Evolutionary conservation across 2,113 vertebrate genomes (phyloP).

Genomic region (Microcebus ravelobensis): DNA sequence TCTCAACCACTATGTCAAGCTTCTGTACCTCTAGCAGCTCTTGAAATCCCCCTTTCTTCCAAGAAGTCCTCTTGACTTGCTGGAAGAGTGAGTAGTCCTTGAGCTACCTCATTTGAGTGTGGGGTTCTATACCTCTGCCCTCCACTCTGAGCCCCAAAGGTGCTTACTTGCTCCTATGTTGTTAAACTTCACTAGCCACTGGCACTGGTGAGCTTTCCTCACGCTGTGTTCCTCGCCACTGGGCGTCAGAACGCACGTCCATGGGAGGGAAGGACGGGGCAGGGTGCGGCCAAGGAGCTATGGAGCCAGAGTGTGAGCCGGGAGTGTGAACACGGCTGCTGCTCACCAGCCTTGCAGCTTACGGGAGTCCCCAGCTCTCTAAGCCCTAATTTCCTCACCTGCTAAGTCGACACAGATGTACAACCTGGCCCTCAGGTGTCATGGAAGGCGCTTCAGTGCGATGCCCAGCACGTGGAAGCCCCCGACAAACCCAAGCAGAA

Average conservation of each 20-base stretch:
- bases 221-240: not conserved
- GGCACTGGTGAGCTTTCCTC: not conserved
- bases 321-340: not conserved
- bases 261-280: not conserved
- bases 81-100: not conserved
- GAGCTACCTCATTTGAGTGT: not conserved
- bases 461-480: not conserved
- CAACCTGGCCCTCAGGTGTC: not conserved
- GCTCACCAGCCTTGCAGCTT: not conserved
- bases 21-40: not conserved
- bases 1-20: not conserved
- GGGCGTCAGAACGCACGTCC: not conserved
- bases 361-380: not conserved
- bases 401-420: not conserved
- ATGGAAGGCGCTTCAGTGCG: not conserved
- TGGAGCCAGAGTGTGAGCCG: not conserved
- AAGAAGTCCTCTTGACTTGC: slow-evolving; percentile 45
- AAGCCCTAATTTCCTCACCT: not conserved
- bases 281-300: not conserved
- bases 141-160: not conserved
- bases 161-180: not conserved
- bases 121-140: not conserved
- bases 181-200: not conserved
- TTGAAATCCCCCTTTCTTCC: slow-evolving; percentile 58
- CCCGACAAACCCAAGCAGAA: not conserved